phyloP scores from a whole-genome alignment of 2,888 invertebrate species.

The Drosophila diplacantha region DNA sequence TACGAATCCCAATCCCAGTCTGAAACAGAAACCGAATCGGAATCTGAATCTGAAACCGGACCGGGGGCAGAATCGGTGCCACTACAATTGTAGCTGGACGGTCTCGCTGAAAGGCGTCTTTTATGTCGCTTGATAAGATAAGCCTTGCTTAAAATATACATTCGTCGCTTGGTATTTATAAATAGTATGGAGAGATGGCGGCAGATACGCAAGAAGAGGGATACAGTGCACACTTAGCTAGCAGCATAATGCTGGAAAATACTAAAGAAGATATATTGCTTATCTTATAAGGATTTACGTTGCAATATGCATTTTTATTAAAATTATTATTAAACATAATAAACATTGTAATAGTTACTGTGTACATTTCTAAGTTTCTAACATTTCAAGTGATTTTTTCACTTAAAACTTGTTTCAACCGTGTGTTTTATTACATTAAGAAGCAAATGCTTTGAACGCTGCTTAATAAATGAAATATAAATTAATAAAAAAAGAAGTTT shows the following conservation, averaged over 20 bases:
- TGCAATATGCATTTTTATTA: too few species aligned
- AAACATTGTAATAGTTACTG: background rate
- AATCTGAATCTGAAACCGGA: constrained; percentile 21
- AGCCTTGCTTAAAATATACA: constrained; percentile 70
- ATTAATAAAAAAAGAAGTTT: background rate
- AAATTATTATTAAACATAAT: background rate
- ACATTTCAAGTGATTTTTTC: too few species aligned
- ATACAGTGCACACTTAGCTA: background rate
- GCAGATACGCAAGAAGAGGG: constrained; percentile 3
- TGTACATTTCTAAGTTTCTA: background rate
- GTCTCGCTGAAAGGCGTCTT: constrained; percentile 70
- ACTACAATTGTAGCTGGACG: constrained; percentile 61
- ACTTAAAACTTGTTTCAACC: background rate
- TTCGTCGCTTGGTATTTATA: constrained; percentile 48
- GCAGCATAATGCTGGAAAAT: background rate
- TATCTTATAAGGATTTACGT: background rate
- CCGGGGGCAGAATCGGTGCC: constrained; percentile 34
- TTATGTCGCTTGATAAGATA: constrained; percentile 71
- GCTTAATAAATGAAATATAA: background rate
- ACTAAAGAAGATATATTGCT: background rate
- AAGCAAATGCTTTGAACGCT: too few species aligned
- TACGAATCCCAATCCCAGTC: constrained; percentile 15
- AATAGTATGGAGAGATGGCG: background rate
- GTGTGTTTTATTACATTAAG: too few species aligned
- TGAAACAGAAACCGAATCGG: constrained; percentile 21